phyloP scores from a whole-genome alignment of 2,797 vertebrate genomes.

The Lagodon rhomboides region DNA sequence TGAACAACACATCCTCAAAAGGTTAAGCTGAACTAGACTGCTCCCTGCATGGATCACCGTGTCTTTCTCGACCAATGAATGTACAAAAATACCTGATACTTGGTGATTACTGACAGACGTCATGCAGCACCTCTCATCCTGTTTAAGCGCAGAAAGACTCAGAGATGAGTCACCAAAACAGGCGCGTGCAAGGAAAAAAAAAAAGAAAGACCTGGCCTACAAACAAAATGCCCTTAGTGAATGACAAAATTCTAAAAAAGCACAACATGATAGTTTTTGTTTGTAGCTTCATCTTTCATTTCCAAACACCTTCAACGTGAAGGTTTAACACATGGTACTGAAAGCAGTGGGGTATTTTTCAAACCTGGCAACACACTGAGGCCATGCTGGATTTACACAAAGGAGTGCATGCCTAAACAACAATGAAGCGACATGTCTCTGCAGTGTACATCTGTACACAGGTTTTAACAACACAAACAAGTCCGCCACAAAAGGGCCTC shows the following conservation, averaged over 20 bases:
- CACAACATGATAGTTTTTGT: neutral
- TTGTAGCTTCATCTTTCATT: neutral
- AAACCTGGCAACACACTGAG: slow-evolving; percentile 9
- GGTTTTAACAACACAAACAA: neutral
- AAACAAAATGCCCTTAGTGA: slow-evolving; percentile 7
- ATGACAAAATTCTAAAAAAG: slow-evolving; percentile 4
- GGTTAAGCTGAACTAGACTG: neutral
- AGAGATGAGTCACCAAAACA: slow-evolving; percentile 41
- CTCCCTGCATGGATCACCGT: neutral
- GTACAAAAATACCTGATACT: slow-evolving; percentile 8
- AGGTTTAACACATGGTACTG: neutral
- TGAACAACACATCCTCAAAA: neutral
- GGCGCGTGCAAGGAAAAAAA: neutral
- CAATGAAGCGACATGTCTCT: neutral
- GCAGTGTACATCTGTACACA: neutral
- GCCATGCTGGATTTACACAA: slow-evolving; percentile 7
- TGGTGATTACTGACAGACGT: slow-evolving; percentile 28
- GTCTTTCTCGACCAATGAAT: neutral
- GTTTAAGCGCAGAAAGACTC: slow-evolving; percentile 17
- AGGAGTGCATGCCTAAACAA: slow-evolving; percentile 11
- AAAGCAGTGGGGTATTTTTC: slow-evolving; percentile 10
- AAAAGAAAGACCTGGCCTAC: neutral
- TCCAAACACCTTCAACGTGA: neutral
- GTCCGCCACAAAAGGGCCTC: neutral
- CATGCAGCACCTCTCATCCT: neutral